Percentiles rank a stretch among this genome's conserved stretches.
phyloP scores from a whole-genome alignment of 1,140 invertebrate genomes.

The Philopotamus ludificatus region DNA sequence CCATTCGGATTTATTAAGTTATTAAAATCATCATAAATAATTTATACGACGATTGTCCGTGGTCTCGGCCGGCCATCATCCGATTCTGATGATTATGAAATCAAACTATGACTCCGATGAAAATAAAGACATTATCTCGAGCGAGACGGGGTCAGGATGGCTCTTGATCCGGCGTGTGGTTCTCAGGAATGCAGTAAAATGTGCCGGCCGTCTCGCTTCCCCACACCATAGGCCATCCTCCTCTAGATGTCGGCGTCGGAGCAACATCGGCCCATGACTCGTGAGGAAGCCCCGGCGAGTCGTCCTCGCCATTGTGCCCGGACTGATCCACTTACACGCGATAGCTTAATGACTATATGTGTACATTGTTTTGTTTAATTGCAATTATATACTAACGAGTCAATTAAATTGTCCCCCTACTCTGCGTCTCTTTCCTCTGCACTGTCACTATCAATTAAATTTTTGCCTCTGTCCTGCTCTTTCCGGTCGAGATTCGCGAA shows the following conservation, averaged over 20 bases:
- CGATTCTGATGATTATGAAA: too few species aligned
- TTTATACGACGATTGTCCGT: too few species aligned
- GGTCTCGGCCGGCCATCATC: too few species aligned
- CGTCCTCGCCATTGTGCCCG: too few species aligned
- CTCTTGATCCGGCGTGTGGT: not conserved
- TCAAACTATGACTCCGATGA: not conserved
- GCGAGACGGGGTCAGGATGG: not conserved
- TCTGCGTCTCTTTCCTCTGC: not conserved
- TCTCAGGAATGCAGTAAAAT: not conserved
- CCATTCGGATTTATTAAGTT: too few species aligned
- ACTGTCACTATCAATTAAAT: not conserved
- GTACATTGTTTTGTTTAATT: too few species aligned
- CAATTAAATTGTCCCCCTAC: not conserved
- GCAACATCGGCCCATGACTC: not conserved
- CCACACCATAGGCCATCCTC: not conserved
- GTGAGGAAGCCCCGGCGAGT: not conserved
- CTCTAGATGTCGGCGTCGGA: too few species aligned
- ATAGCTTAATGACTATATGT: not conserved
- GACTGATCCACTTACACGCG: not conserved
- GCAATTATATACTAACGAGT: not conserved
- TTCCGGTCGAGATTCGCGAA: not conserved
- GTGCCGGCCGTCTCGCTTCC: not conserved
- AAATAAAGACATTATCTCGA: not conserved
- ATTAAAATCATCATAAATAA: too few species aligned
- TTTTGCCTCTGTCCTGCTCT: not conserved